Percentiles rank a stretch among this genome's conserved stretches.
Evolutionary conservation across 2,113 vertebrate genomes (phyloP).

Genomic region (Scolopax mira): DNA sequence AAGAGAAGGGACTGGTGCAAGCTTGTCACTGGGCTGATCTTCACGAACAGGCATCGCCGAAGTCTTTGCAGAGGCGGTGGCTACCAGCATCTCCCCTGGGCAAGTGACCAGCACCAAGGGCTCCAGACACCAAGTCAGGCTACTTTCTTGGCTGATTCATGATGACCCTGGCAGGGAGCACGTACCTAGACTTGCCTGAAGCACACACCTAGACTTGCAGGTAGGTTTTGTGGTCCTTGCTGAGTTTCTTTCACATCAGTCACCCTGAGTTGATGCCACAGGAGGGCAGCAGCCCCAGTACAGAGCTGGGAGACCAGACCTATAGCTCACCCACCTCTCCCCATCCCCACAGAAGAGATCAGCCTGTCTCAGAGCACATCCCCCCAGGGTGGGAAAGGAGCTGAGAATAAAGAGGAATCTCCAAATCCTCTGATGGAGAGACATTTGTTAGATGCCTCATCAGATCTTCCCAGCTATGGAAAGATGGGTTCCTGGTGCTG

Average conservation of each 20-base stretch:
- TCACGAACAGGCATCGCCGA: background rate
- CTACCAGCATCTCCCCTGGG: background rate
- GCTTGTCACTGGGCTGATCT: background rate
- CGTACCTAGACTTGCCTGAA: background rate
- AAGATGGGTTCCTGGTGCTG: background rate
- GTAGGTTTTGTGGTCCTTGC: background rate
- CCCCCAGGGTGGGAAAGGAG: background rate
- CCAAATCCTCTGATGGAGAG: background rate
- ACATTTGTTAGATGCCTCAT: background rate
- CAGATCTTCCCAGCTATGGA: background rate
- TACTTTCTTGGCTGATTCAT: background rate
- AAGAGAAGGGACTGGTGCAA: background rate
- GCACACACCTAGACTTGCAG: background rate
- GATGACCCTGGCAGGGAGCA: background rate
- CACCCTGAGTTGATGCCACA: background rate
- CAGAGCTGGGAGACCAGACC: rapidly evolving
- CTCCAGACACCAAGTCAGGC: background rate
- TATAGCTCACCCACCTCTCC: background rate
- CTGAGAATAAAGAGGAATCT: background rate
- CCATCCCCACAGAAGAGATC: rapidly evolving
- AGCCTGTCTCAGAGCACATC: background rate
- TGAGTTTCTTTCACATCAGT: background rate
- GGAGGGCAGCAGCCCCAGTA: background rate
- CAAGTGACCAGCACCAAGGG: background rate
- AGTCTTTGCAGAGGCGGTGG: background rate